These are phyloP conservation scores for Novumbra hubbsi DNA, from an alignment of 2,797 vertebrate species.

Conservation along the genomic window DNA sequence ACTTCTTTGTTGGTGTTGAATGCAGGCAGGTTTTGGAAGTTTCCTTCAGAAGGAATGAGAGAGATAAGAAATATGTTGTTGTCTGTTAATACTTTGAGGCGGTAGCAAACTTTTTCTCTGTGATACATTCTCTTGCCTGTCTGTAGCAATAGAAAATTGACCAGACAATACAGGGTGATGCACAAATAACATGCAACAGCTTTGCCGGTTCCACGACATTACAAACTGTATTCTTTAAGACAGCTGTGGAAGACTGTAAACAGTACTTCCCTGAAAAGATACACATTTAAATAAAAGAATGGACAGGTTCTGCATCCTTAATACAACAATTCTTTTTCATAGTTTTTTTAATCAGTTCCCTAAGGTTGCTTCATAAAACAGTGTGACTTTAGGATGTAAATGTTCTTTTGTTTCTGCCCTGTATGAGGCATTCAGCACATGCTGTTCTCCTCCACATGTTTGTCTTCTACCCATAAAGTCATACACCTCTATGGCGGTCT, in stretches of 20 bases:
- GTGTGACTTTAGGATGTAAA: not conserved
- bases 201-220: constrained; percentile 73
- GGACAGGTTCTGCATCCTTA: not conserved
- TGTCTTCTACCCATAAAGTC: too few species aligned
- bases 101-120: constrained; percentile 59
- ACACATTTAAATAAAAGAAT: constrained; percentile 27
- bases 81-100: constrained; percentile 40
- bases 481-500: too few species aligned
- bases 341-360: not conserved
- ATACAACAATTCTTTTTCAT: not conserved
- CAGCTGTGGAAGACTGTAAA: constrained; percentile 38
- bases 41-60: not conserved
- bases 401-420: not conserved
- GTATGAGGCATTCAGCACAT: not conserved
- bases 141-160: constrained; percentile 62
- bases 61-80: constrained; percentile 24
- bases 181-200: constrained; percentile 55
- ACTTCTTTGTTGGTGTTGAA: not conserved
- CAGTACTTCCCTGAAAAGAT: constrained; percentile 37
- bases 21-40: not conserved
- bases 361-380: not conserved
- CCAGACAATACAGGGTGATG: constrained; percentile 59
- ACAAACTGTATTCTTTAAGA: constrained; percentile 54
- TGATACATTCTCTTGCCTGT: constrained; percentile 67
- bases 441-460: too few species aligned